Evolutionary conservation across 2,888 invertebrate species (phyloP).

Genomic region (Dioctria linearis): DNA sequence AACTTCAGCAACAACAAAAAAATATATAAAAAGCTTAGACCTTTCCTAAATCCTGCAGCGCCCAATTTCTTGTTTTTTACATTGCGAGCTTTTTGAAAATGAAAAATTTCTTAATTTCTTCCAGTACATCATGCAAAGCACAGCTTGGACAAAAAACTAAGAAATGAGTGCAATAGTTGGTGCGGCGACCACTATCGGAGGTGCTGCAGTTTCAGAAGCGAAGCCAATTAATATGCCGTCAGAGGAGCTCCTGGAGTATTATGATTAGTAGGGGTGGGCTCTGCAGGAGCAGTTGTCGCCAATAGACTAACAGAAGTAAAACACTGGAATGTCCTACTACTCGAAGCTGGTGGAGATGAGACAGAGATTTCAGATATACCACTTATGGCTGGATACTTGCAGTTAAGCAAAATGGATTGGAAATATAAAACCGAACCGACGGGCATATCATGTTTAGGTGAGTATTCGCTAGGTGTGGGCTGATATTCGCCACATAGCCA

Average conservation of each 20-base stretch:
- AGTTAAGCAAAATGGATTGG: constrained; percentile 91
- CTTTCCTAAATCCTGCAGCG: no score
- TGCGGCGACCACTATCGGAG: constrained; percentile 78
- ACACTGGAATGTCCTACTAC: constrained; percentile 83
- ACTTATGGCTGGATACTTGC: constrained; percentile 87
- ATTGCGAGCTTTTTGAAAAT: no score
- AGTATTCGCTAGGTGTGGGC: constrained; percentile 40
- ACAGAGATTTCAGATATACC: constrained; percentile 93
- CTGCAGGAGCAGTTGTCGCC: constrained; percentile 90
- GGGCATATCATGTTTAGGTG: constrained; percentile 85
- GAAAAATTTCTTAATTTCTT: background rate
- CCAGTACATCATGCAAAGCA: constrained; percentile 16
- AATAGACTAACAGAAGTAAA: constrained; percentile 85
- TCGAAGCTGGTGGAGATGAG: constrained; percentile 93
- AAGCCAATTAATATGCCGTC: constrained; percentile 81
- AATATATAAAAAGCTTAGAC: no score
- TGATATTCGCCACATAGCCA: no score
- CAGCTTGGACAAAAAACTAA: background rate
- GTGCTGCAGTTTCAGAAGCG: constrained; percentile 82
- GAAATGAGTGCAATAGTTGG: constrained; percentile 79
- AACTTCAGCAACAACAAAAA: no score
- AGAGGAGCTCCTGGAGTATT: constrained; percentile 76
- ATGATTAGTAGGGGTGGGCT: constrained; percentile 90
- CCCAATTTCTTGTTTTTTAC: no score
- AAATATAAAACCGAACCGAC: constrained; percentile 94